These are phyloP conservation scores for Glyphotaelius pellucidus DNA, from an alignment of 2,888 invertebrate species.

Conservation along the genomic window DNA sequence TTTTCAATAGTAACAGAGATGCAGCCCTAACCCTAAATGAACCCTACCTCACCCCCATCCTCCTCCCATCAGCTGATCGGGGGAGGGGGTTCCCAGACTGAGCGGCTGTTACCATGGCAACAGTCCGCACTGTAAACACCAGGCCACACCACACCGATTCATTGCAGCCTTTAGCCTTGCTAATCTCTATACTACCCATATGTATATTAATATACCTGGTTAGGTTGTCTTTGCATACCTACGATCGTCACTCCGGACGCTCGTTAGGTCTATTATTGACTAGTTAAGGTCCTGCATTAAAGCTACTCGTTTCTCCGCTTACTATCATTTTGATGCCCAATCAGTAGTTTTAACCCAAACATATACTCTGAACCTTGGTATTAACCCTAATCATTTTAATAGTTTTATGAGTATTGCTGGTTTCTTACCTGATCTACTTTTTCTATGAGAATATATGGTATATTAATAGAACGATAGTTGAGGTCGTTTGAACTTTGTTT, in stretches of 20 bases:
- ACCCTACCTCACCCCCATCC: background rate
- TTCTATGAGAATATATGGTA: too few relatives aligned
- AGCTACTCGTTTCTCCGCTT: background rate
- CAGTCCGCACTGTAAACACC: slow-evolving; percentile 67
- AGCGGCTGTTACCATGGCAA: slow-evolving; percentile 68
- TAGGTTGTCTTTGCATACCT: background rate
- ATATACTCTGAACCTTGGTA: too few relatives aligned
- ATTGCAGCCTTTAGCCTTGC: background rate
- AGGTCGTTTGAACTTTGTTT: too few relatives aligned
- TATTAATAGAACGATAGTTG: too few relatives aligned
- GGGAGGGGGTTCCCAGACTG: slow-evolving; percentile 47
- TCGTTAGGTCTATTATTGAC: background rate
- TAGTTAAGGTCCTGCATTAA: background rate
- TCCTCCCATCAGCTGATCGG: background rate
- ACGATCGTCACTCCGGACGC: background rate
- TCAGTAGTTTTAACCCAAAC: too few relatives aligned
- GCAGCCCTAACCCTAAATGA: background rate
- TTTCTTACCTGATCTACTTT: too few relatives aligned
- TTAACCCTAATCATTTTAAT: too few relatives aligned
- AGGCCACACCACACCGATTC: background rate
- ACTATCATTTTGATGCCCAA: too few relatives aligned
- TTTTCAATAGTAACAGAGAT: background rate
- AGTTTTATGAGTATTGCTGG: too few relatives aligned
- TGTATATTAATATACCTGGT: background rate
- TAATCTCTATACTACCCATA: background rate